These are phyloP conservation scores for Chascanopsetta lugubris DNA, from an alignment of 2,113 vertebrate genomes.

Conservation along the genomic window DNA sequence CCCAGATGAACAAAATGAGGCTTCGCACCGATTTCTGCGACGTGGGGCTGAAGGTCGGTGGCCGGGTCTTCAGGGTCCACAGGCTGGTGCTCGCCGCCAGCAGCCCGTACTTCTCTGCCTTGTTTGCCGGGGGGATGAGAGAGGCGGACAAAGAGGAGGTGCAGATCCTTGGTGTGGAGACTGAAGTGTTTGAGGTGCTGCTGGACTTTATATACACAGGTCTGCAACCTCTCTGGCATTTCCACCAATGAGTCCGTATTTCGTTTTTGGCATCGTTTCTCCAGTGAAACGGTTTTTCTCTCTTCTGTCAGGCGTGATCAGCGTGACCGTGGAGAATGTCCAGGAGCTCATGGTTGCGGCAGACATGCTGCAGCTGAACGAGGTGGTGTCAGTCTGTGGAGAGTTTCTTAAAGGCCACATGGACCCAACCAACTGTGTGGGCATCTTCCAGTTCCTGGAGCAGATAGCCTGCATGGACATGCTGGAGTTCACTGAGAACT, in stretches of 20 bases:
- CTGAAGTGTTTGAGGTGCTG: constrained; percentile 86
- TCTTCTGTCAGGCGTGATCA: constrained; percentile 81
- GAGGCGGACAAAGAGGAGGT: constrained; percentile 90
- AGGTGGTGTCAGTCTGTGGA: constrained; percentile 93
- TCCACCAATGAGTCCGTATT: not conserved
- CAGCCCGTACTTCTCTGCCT: constrained; percentile 93
- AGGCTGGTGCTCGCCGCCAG: constrained; percentile 93
- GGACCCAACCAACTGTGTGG: constrained; percentile 93
- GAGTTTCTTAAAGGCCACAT: constrained; percentile 94
- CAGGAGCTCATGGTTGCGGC: constrained; percentile 96
- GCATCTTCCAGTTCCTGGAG: constrained; percentile 96
- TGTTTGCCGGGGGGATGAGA: constrained; percentile 93
- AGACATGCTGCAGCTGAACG: constrained; percentile 95
- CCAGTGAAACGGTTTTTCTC: not conserved
- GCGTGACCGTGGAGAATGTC: constrained; percentile 89
- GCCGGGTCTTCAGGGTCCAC: constrained; percentile 87
- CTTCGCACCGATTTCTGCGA: constrained; percentile 90
- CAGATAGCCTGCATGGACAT: constrained; percentile 91
- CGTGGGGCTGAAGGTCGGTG: constrained; percentile 88
- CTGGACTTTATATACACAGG: constrained; percentile 97
- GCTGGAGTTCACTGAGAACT: constrained; percentile 93
- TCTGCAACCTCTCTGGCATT: constrained; percentile 33
- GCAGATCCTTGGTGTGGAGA: constrained; percentile 90
- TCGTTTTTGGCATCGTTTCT: not conserved
- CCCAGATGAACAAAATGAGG: constrained; percentile 93